Evolutionary conservation across 1,140 invertebrate genomes (phyloP), one percentile per base, ranked within the genome.

Genomic region (Aphaenogaster floridana): DNA sequence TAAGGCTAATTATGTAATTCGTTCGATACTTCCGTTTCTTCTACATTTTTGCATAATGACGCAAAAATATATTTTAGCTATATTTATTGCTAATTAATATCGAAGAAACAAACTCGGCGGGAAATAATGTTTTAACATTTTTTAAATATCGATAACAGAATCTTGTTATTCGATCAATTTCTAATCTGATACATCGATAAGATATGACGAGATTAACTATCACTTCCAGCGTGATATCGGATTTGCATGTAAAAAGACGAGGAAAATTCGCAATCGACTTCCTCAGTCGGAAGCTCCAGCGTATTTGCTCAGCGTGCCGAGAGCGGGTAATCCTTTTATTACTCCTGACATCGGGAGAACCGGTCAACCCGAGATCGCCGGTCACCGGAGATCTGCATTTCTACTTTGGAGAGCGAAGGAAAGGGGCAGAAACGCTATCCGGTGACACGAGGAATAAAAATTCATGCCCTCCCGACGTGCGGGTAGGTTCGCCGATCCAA

Each of bases 361-460:
- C 72, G 85, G 61, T 88, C 86, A 63, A 36, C 42, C 52, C 64
- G 57, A 84, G 80, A 84, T 84, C 78, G 52, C 17, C 78, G 48
- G 63, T 80, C 69, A 59, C 42, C 69, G 50, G 63, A 77, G 83
- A 92, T 93, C 91, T 90, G 87, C 90, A 90, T 93, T 87, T 87
- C 86, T 48, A 54, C 48, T 52, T 48, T 63, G n/a, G 13, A 76
- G 80, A 76, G 34, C 11, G 42, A 61, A 45, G 59, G 45, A 76
- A 61, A 84, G 57, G 48, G 21, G 50, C 50, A 42, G 17, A 69
- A 72, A 45, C 42, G 57, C 66, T 80, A 86, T 88, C 81, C 84
- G 86, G 81, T 90, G 86, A 92, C 90, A 86, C 50, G 64, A 36
- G 68, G 63, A 88, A 91, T 91, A 92, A 93, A 92, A 93, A 89